Evolutionary conservation across 2,888 invertebrate genomes (phyloP).

Genomic region (Sabatieria punctata): DNA sequence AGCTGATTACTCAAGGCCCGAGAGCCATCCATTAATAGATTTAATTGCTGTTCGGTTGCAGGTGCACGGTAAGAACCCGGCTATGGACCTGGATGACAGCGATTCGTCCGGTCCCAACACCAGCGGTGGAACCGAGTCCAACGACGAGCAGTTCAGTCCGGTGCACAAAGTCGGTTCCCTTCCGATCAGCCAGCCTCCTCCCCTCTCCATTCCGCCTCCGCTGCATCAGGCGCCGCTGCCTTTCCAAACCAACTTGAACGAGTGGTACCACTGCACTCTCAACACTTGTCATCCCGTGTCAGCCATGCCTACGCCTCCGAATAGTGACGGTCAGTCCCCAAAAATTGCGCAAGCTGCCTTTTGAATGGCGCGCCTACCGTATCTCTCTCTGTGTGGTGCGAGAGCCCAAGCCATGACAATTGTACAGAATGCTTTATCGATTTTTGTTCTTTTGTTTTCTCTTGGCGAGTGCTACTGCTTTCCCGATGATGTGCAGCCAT

Average conservation of each 20-base stretch:
- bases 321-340: constrained; percentile 1
- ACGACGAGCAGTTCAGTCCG: not conserved
- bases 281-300: constrained; percentile 49
- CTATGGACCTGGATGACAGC: constrained; percentile 52
- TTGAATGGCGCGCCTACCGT: too few relatives aligned
- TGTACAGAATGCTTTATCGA: too few relatives aligned
- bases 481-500: too few relatives aligned
- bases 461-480: too few relatives aligned
- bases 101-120: constrained; percentile 38
- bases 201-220: constrained; percentile 6
- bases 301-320: constrained; percentile 46
- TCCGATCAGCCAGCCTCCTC: not conserved
- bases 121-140: not conserved
- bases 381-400: too few relatives aligned
- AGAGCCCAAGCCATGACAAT: too few relatives aligned
- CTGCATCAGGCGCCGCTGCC: constrained; percentile 9
- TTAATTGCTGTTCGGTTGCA: too few relatives aligned
- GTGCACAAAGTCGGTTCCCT: not conserved
- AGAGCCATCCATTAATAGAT: too few relatives aligned
- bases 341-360: not conserved
- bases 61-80: constrained; percentile 35
- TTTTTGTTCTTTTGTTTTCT: too few relatives aligned
- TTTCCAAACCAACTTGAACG: constrained; percentile 47
- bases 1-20: too few relatives aligned
- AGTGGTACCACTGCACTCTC: constrained; percentile 57